phyloP scores from a whole-genome alignment of 37 sponge, comb jelly and placozoan genomes.

The Crambe crambe region DNA sequence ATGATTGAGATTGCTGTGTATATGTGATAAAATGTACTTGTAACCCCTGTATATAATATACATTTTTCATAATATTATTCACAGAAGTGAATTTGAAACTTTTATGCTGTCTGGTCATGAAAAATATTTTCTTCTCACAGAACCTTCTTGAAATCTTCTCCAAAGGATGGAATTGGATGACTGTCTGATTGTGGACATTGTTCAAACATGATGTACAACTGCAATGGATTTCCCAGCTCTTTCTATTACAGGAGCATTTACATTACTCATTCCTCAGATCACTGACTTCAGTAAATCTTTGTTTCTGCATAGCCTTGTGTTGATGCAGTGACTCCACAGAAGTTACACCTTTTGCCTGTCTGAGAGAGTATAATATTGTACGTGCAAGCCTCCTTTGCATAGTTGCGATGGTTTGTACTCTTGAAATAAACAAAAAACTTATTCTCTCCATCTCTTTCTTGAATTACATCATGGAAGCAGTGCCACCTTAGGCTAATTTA shows the following conservation, averaged over 20 bases:
- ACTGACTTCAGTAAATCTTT: slow-evolving; percentile 42
- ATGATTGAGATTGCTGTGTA: slow-evolving; percentile 17
- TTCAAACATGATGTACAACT: slow-evolving; percentile 36
- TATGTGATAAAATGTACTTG: background rate
- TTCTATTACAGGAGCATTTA: background rate
- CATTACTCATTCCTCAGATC: slow-evolving; percentile 27
- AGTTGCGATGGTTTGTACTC: slow-evolving; percentile 10
- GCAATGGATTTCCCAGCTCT: slow-evolving; percentile 32
- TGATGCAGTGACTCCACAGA: slow-evolving; percentile 25
- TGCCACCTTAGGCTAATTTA: slow-evolving; percentile 29
- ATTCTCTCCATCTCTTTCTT: slow-evolving; percentile 52
- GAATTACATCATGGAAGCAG: slow-evolving; percentile 32
- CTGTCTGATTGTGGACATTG: background rate
- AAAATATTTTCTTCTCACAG: slow-evolving; percentile 27
- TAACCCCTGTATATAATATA: background rate
- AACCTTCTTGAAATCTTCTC: slow-evolving; percentile 25
- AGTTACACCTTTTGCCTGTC: slow-evolving; percentile 45
- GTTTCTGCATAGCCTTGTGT: slow-evolving; percentile 51
- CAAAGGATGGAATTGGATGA: slow-evolving; percentile 8
- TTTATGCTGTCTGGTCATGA: background rate
- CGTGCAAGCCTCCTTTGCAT: slow-evolving; percentile 42
- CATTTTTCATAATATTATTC: slow-evolving; percentile 11
- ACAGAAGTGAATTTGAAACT: background rate
- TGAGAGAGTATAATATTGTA: slow-evolving; percentile 43
- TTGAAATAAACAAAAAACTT: slow-evolving; percentile 38